These are phyloP conservation scores for Tokudaia muenninki DNA, from an alignment of 2,797 vertebrate genomes.

Conservation along the genomic window DNA sequence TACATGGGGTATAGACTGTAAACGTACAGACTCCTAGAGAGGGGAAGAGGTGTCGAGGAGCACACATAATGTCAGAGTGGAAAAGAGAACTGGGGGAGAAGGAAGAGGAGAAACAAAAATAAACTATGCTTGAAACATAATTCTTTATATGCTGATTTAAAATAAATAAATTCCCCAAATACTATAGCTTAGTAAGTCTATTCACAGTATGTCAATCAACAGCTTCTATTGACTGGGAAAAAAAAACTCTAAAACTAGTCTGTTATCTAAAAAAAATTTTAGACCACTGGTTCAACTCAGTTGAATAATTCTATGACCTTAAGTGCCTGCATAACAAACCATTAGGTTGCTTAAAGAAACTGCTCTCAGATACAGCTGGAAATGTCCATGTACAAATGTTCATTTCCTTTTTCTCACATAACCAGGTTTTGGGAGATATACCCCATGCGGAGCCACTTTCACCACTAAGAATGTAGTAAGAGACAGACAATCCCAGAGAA, in stretches of 20 bases:
- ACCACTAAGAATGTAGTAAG: background rate
- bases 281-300: background rate
- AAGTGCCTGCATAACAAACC: background rate
- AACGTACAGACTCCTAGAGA: background rate
- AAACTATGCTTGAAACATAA: background rate
- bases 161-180: background rate
- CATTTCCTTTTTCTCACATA: background rate
- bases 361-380: background rate
- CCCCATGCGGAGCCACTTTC: background rate
- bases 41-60: background rate
- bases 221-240: background rate
- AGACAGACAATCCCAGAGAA: constrained; percentile 3
- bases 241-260: background rate
- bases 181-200: background rate
- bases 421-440: constrained; percentile 3
- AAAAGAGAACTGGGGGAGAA: background rate
- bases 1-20: no score
- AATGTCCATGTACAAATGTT: background rate
- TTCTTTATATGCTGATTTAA: background rate
- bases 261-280: background rate
- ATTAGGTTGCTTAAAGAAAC: background rate
- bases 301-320: constrained; percentile 54
- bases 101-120: background rate
- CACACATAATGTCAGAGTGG: background rate
- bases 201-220: background rate